These are phyloP conservation scores for Australoheros scitulus DNA, from an alignment of 2,113 vertebrate species.

Conservation along the genomic window DNA sequence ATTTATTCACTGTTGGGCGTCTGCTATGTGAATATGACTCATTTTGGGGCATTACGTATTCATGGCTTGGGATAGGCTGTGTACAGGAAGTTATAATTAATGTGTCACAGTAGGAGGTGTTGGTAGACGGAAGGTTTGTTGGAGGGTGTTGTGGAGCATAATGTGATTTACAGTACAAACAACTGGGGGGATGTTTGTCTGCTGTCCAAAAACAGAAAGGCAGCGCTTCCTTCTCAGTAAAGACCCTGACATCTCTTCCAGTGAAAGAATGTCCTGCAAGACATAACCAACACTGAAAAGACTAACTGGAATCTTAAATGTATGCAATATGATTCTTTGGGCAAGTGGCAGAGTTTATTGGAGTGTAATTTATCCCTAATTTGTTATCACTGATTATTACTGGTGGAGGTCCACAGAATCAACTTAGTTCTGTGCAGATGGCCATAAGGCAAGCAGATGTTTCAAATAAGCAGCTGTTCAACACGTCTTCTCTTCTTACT, in stretches of 20 bases:
- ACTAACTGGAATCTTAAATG: background rate
- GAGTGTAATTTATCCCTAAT: background rate
- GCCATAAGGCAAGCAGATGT: slow-evolving; percentile 11
- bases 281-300: background rate
- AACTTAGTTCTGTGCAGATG: slow-evolving; percentile 9
- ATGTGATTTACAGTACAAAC: slow-evolving; percentile 73
- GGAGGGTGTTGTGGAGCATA: slow-evolving; percentile 88
- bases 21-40: slow-evolving; percentile 96
- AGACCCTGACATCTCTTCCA: slow-evolving; percentile 13
- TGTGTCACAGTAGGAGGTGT: slow-evolving; percentile 93
- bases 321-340: slow-evolving; percentile 8
- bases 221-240: slow-evolving; percentile 12
- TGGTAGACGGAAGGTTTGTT: slow-evolving; percentile 88
- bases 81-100: slow-evolving; percentile 97
- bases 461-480: background rate
- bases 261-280: slow-evolving; percentile 15
- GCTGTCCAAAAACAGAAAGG: slow-evolving; percentile 58
- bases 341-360: background rate
- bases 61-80: slow-evolving; percentile 96
- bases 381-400: slow-evolving; percentile 1
- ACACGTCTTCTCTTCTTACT: background rate
- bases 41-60: slow-evolving; percentile 98
- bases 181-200: slow-evolving; percentile 68
- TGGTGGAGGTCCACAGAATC: background rate
- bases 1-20: slow-evolving; percentile 96